These are phyloP conservation scores for Liodrosophila aerea DNA, from an alignment of 2,888 invertebrate genomes.

Conservation along the genomic window DNA sequence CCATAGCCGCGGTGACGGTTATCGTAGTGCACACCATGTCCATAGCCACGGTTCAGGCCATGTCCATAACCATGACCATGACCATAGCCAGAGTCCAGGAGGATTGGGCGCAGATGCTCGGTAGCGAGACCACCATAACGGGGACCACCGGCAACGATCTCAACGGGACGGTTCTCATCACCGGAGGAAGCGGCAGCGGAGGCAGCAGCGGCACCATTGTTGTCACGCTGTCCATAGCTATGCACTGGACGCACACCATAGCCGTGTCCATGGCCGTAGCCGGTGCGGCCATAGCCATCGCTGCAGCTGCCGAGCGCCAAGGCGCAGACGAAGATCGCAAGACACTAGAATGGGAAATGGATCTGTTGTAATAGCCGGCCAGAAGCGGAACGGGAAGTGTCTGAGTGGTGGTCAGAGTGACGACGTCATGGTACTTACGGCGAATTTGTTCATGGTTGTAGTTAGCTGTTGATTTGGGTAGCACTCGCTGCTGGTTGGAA, in stretches of 20 bases:
- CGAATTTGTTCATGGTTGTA: conserved; percentile 72
- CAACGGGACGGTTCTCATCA: conserved; percentile 44
- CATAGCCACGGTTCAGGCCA: conserved; percentile 5
- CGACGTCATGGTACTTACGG: conserved; percentile 64
- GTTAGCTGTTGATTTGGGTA: conserved; percentile 47
- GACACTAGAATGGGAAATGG: conserved; percentile 43
- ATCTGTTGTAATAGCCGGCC: conserved; percentile 4
- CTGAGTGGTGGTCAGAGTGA: too few species aligned
- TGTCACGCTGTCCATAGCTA: conserved; percentile 32
- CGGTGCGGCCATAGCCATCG: conserved; percentile 25
- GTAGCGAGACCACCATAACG: conserved; percentile 44
- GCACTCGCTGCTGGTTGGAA: conserved; percentile 62
- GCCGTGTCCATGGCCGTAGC: conserved; percentile 13
- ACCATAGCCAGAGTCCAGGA: conserved; percentile 48
- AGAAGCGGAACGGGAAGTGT: conserved; percentile 24
- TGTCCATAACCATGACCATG: conserved; percentile 7
- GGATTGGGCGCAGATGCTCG: conserved; percentile 53
- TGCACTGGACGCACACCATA: conserved; percentile 15
- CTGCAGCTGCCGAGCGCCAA: conserved; percentile 56
- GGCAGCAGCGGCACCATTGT: conserved; percentile 40
- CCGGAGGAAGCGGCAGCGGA: conserved; percentile 46
- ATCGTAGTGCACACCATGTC: not conserved
- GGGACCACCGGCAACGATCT: conserved; percentile 57
- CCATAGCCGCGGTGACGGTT: conserved; percentile 15
- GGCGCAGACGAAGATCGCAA: conserved; percentile 66